Evolutionary conservation across 2,888 invertebrate genomes (phyloP).

Genomic region (Drosophila mayaguana): DNA sequence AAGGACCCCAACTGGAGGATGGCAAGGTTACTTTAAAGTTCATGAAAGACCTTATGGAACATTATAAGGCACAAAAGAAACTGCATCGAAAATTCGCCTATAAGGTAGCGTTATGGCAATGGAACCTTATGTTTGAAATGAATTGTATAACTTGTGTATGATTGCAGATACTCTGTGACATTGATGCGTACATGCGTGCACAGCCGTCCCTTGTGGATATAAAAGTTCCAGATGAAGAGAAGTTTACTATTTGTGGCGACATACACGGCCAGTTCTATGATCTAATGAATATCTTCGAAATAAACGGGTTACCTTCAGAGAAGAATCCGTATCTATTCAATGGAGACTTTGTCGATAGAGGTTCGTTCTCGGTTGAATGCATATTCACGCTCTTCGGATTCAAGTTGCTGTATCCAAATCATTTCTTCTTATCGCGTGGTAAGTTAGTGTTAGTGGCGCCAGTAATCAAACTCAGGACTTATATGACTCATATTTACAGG

Average conservation of each 20-base stretch:
- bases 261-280: slow-evolving; percentile 99
- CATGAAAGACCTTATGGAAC: slow-evolving; percentile 94
- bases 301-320: slow-evolving; percentile 97
- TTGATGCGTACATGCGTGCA: slow-evolving; percentile 92
- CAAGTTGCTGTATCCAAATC: slow-evolving; percentile 97
- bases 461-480: neutral
- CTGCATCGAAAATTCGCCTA: slow-evolving; percentile 98
- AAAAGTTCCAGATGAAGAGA: slow-evolving; percentile 92
- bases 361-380: slow-evolving; percentile 99
- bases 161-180: slow-evolving; percentile 94
- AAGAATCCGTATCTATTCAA: slow-evolving; percentile 99
- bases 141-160: neutral
- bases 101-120: slow-evolving; percentile 87
- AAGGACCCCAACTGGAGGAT: slow-evolving; percentile 94
- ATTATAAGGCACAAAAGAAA: slow-evolving; percentile 95
- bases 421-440: slow-evolving; percentile 99
- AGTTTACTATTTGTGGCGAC: slow-evolving; percentile 99
- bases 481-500: slow-evolving; percentile 86
- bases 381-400: slow-evolving; percentile 98
- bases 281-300: slow-evolving; percentile 97
- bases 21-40: slow-evolving; percentile 95
- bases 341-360: slow-evolving; percentile 99
- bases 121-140: neutral
- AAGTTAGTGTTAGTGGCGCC: slow-evolving; percentile 74
- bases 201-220: slow-evolving; percentile 97